Base-by-base conservation (phyloP, 2,888 invertebrate genomes). In the Drosophila longiperda region DNA sequence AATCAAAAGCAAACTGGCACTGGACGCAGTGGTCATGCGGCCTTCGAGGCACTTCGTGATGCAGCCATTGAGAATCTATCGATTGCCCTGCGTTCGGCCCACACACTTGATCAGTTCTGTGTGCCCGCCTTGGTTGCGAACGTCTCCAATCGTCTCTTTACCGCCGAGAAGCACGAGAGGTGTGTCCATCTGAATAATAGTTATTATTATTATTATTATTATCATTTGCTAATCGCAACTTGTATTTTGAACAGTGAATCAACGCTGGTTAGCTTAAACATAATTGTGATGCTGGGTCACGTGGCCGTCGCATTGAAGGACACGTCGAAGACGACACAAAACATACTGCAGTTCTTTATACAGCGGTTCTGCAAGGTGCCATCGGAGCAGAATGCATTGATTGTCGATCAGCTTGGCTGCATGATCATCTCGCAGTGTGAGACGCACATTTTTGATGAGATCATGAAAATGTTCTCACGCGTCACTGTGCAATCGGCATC, bases 401-500 rank as follows among this genome's bases (percentile, higher is more conserved):
- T 99, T 87, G 98, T 99, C 8, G 98, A 99, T 93, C 99, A 99
- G 93, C 94, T 99, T 54, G 99, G 99, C 17, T 98, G 98, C 92
- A 99, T 99, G 96, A 97, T 99, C 69, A 97, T 99, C 63, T 98
- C 99, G 0, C 97, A 97, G 89, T 97, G 97, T 80, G 97, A 97
- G 86, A 95, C 96, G 0, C 94, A 95, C 38, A 96, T 96, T 26
- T 98, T 98, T 91, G 98, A 98, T 86, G 98, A 98, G 92, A 98
- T 99, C 75, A 98, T 99, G 99, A 96, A 97, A 90, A 98, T 99
- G 97, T 99, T 99, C 93, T 97, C 97, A 1, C 97, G 97, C 92
- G 98, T 99, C 88, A 98, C 98, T 0, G 97, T 99, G 15, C 98
- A 98, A 90, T 97, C 98, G 9, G 97, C 98, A 73, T 97, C 96